These are phyloP conservation scores for Cancer borealis DNA, from an alignment of 2,888 invertebrate species.

Conservation along the genomic window DNA sequence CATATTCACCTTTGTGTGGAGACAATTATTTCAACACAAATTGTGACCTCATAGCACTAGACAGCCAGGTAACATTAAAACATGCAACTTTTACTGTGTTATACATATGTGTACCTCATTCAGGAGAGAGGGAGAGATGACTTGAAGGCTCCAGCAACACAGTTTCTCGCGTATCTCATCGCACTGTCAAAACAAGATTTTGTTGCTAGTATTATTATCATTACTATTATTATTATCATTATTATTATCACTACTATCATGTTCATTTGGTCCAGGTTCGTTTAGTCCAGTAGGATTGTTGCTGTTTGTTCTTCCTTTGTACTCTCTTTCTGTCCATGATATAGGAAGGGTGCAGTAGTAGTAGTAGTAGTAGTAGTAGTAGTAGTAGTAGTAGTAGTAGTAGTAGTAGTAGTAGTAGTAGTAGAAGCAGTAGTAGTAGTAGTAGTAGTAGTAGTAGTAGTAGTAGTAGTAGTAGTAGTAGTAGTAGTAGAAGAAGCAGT, in stretches of 20 bases:
- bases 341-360: neutral
- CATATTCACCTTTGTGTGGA: neutral
- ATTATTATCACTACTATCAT: neutral
- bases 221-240: neutral
- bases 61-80: neutral
- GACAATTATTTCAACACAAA: neutral
- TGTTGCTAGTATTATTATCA: neutral
- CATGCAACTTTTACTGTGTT: neutral
- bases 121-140: neutral
- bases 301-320: neutral
- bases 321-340: neutral
- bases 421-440: too few species aligned
- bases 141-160: neutral
- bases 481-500: conserved; percentile 41
- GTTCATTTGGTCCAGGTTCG: neutral
- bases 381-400: neutral
- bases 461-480: neutral
- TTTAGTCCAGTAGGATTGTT: too few species aligned
- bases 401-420: too few species aligned
- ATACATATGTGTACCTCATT: neutral
- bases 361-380: too few species aligned
- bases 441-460: too few species aligned
- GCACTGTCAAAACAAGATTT: neutral
- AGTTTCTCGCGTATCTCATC: neutral
- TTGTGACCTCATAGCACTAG: neutral